Evolutionary conservation across 2,888 invertebrate species (phyloP), one percentile per base, ranked within the genome.

Genomic region (Plagiodera versicolora): DNA sequence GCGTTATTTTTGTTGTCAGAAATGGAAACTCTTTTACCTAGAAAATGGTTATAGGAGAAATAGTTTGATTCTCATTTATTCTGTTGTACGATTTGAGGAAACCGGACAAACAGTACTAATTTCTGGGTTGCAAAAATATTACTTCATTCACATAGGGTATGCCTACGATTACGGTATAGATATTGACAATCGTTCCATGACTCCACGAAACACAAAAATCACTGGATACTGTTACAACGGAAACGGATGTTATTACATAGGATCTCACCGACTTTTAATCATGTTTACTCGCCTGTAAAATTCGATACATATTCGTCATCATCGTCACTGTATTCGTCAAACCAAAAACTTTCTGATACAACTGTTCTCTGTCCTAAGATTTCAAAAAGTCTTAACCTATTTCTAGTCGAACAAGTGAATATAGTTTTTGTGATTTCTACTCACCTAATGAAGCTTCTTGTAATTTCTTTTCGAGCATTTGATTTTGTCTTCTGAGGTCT

Each of bases 401-500:
- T 24, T 6, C 24, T 24, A 5, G 6, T 24, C 6, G 24, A 24
- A 24, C 24, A 6, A 24, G 3, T 6, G 24, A 5, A 24, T 24
- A 24, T 24, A 24, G 6, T 24, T 24, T 24, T 24, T 24, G 24
- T 24, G 24, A 24, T 28, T n/a, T 53, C 5, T 9, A 58, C 51
- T 56, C 69, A 72, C 78, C 79, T 66, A 69, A 82, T 75, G 88
- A 75, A 50, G 87, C 85, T 72, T 88, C 88, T 75, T 88, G 87
- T 69, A 92, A 78, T 81, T 88, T 89, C 78, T 88, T 90, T 76
- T 94, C 93, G 64, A 94, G 79, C 72, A 88, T 85, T 54, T 87
- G 84, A 72, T 92, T 92, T 79, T 86, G 89, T 73, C 89, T 86
- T 77, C 89, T 91, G 63, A 89, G 84, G 74, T 94, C 93, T 75